A percentile compares a stretch with the other conserved stretches of the same genome.
Evolutionary conservation across 2,888 invertebrate genomes (phyloP).

Genomic region (Galerucella pusilla): DNA sequence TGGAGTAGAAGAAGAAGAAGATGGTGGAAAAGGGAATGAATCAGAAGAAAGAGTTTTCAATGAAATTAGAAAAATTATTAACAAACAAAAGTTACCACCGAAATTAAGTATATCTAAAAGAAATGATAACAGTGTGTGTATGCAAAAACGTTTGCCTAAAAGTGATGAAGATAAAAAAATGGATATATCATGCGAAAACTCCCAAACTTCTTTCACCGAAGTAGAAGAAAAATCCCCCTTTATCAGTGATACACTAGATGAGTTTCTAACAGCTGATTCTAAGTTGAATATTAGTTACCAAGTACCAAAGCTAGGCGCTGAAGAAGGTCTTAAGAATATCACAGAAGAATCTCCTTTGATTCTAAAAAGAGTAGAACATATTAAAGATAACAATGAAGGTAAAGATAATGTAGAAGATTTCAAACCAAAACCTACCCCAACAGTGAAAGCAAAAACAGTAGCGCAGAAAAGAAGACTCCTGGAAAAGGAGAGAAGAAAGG

Average conservation of each 20-base stretch:
- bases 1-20: not conserved
- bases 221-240: slow-evolving; percentile 62
- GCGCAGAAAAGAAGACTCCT: slow-evolving; percentile 67
- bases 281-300: slow-evolving; percentile 64
- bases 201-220: slow-evolving; percentile 33
- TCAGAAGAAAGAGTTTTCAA: slow-evolving; percentile 42
- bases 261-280: slow-evolving; percentile 66
- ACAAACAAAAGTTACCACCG: slow-evolving; percentile 38
- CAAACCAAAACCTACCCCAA: slow-evolving; percentile 7
- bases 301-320: slow-evolving; percentile 60
- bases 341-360: slow-evolving; percentile 33
- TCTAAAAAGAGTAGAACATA: slow-evolving; percentile 32
- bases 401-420: slow-evolving; percentile 13
- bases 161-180: slow-evolving; percentile 18
- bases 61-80: slow-evolving; percentile 51
- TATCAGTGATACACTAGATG: slow-evolving; percentile 66
- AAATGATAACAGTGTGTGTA: slow-evolving; percentile 1
- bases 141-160: not conserved
- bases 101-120: slow-evolving; percentile 16
- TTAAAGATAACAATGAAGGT: slow-evolving; percentile 35
- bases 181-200: slow-evolving; percentile 36
- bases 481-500: slow-evolving; percentile 51
- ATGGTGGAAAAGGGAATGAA: slow-evolving; percentile 27
- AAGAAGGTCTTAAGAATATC: slow-evolving; percentile 52
- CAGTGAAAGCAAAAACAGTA: slow-evolving; percentile 66